Evolutionary conservation across 1,140 invertebrate species (phyloP).

Genomic region (Temnothorax longispinosus): DNA sequence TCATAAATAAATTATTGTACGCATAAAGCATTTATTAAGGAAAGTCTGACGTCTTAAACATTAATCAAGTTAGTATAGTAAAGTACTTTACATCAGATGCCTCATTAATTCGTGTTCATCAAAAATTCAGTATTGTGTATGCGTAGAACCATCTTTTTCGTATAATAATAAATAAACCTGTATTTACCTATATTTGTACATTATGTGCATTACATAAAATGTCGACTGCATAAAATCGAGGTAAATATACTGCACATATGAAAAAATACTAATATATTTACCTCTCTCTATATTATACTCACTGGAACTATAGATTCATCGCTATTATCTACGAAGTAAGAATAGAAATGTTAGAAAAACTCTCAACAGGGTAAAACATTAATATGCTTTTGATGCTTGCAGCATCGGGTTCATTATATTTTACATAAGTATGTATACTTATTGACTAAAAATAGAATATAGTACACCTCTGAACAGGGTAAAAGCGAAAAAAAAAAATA

Average conservation of each 20-base stretch:
- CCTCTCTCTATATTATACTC: conserved; percentile 62
- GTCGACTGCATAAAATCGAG: conserved; percentile 50
- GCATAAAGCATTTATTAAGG: conserved; percentile 62
- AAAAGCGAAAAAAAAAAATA: conserved; percentile 53
- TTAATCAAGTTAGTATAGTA: conserved; percentile 67
- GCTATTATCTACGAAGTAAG: conserved; percentile 54
- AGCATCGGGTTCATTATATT: conserved; percentile 55
- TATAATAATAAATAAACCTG: conserved; percentile 70
- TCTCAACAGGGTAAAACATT: conserved; percentile 68
- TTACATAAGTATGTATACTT: conserved; percentile 56
- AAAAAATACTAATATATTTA: conserved; percentile 67
- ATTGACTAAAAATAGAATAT: conserved; percentile 47
- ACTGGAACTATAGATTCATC: conserved; percentile 62
- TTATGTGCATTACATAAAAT: conserved; percentile 57
- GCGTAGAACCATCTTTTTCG: conserved; percentile 66
- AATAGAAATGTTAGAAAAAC: conserved; percentile 60
- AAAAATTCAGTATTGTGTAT: conserved; percentile 71
- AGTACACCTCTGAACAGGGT: conserved; percentile 54
- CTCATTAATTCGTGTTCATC: conserved; percentile 73
- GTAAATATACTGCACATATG: conserved; percentile 56
- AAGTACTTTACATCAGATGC: conserved; percentile 66
- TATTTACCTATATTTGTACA: conserved; percentile 73
- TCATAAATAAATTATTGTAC: conserved; percentile 58
- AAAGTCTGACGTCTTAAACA: conserved; percentile 68
- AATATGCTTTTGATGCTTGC: conserved; percentile 59